Conservation (phyloP, 30 jellyfish, hydroid and myxozoan species). For the Cassiopea andromeda region DNA sequence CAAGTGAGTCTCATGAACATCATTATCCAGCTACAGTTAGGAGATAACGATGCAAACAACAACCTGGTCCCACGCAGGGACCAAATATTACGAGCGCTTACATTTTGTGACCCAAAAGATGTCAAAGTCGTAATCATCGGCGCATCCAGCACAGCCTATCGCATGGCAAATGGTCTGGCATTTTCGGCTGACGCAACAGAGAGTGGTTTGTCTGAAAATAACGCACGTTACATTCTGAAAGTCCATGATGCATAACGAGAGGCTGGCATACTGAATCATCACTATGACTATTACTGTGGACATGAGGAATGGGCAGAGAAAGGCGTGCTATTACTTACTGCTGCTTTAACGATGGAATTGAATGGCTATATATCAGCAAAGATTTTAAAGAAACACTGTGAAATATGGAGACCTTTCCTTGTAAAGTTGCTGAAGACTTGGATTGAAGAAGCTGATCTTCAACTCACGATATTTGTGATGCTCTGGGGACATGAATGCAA, state of each 20-base stretch:
- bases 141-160: neutral
- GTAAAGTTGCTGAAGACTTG: too few relatives aligned
- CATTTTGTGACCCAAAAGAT: slow-evolving; percentile 1
- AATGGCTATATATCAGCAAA: too few relatives aligned
- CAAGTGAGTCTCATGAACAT: neutral
- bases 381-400: too few relatives aligned
- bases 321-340: too few relatives aligned
- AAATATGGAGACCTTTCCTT: too few relatives aligned
- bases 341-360: too few relatives aligned
- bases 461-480: too few relatives aligned
- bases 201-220: neutral
- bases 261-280: too few relatives aligned
- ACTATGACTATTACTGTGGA: too few relatives aligned
- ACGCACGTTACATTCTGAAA: neutral
- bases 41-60: neutral
- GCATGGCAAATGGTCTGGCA: slow-evolving; percentile 17
- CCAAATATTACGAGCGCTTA: slow-evolving; percentile 4
- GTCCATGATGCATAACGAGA: too few relatives aligned
- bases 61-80: neutral
- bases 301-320: too few relatives aligned
- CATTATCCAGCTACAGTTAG: neutral
- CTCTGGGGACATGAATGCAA: too few relatives aligned
- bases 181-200: neutral
- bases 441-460: neutral
- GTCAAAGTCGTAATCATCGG: slow-evolving; percentile 25